Conservation (phyloP, 2,113 vertebrate genomes). For the Macaca fascicularis region DNA sequence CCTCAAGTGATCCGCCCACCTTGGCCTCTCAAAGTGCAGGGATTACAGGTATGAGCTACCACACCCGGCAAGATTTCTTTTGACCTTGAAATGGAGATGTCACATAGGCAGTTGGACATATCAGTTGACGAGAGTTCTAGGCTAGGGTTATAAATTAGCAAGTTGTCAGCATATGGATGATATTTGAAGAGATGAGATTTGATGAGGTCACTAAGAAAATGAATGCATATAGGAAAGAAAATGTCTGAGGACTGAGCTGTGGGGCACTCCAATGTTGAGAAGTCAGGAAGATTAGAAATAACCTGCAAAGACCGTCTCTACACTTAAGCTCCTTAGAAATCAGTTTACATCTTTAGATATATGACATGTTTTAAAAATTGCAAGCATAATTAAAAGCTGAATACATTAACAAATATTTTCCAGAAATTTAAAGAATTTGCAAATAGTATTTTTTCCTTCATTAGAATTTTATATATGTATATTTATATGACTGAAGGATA, state of each 20-base stretch:
- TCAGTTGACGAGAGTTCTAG: not conserved
- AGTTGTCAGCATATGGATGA: not conserved
- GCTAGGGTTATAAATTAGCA: not conserved
- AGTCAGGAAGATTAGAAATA: not conserved
- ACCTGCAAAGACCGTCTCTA: not conserved
- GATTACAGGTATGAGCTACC: too few species aligned
- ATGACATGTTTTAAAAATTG: conserved; percentile 8
- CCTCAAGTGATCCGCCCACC: too few species aligned
- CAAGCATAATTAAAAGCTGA: not conserved
- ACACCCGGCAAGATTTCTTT: not conserved
- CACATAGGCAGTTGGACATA: not conserved
- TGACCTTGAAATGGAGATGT: not conserved
- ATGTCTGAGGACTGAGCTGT: conserved; percentile 6
- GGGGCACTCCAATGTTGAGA: not conserved
- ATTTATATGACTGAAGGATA: not conserved
- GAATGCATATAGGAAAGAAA: conserved; percentile 12
- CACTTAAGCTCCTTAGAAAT: not conserved
- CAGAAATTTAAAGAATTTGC: not conserved
- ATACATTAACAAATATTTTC: not conserved
- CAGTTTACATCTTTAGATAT: not conserved
- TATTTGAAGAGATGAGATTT: not conserved
- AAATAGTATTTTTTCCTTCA: not conserved
- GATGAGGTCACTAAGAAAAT: conserved; percentile 9
- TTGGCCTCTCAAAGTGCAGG: too few species aligned
- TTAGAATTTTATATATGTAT: not conserved